These are phyloP conservation scores for Aculops lycopersici DNA, from an alignment of 1,140 invertebrate species.

Conservation along the genomic window DNA sequence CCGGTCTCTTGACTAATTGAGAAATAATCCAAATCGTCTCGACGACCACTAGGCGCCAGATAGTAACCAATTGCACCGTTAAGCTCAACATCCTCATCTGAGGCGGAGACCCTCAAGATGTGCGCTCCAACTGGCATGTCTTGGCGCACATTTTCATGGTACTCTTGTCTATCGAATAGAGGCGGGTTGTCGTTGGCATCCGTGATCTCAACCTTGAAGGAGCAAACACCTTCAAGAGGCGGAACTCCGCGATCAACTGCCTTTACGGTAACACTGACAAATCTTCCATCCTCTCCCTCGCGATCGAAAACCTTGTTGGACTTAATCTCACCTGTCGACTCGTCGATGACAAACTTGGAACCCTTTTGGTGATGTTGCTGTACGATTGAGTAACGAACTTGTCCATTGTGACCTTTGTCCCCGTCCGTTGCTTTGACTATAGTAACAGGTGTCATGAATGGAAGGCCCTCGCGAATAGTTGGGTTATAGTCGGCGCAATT, in stretches of 20 bases:
- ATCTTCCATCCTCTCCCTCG: constrained; percentile 76
- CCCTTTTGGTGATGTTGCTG: constrained; percentile 84
- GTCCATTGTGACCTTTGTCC: constrained; percentile 54
- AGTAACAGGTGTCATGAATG: constrained; percentile 51
- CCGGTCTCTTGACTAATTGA: constrained; percentile 77
- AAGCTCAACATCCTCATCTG: constrained; percentile 76
- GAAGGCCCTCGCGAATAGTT: constrained; percentile 53
- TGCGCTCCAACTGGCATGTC: constrained; percentile 77
- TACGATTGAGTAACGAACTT: constrained; percentile 75
- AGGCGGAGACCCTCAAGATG: constrained; percentile 54
- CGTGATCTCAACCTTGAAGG: constrained; percentile 77
- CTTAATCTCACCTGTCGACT: constrained; percentile 65
- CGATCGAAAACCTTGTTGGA: constrained; percentile 83
- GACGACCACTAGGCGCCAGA: constrained; percentile 31
- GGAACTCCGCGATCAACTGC: constrained; percentile 85
- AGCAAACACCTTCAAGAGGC: constrained; percentile 66
- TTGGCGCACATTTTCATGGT: constrained; percentile 80
- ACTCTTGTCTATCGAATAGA: constrained; percentile 76
- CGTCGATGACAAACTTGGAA: constrained; percentile 70
- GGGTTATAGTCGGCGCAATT: constrained; percentile 64
- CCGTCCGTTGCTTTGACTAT: constrained; percentile 50
- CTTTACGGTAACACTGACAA: constrained; percentile 75
- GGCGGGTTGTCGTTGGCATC: constrained; percentile 75
- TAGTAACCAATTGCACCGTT: constrained; percentile 36
- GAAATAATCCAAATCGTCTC: constrained; percentile 65